Percentiles rank a stretch among this genome's conserved stretches.
These are phyloP conservation scores for Polylopha cassiicola DNA, from an alignment of 2,888 invertebrate genomes.

Conservation along the genomic window DNA sequence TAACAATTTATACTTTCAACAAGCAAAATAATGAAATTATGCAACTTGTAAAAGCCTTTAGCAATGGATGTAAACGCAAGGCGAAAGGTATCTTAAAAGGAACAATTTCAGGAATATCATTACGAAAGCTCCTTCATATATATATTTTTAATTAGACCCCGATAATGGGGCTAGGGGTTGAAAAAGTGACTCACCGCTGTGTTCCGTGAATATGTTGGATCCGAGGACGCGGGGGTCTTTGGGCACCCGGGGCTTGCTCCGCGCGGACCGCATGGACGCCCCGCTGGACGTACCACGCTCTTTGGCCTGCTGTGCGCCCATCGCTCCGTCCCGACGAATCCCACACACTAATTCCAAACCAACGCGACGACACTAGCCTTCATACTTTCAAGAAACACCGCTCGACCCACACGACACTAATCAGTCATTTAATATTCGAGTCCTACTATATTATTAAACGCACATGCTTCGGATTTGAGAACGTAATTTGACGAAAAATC, in stretches of 20 bases:
- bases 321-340: conserved; percentile 52
- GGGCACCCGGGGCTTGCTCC: conserved; percentile 84
- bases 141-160: conserved; percentile 8
- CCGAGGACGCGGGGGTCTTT: conserved; percentile 91
- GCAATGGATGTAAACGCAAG: no score
- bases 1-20: no score
- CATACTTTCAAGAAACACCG: conserved; percentile 31
- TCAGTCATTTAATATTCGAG: conserved; percentile 13
- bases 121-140: background rate
- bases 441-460: conserved; percentile 22
- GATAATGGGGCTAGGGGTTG: conserved; percentile 6
- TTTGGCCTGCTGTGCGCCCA: conserved; percentile 97
- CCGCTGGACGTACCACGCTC: conserved; percentile 87
- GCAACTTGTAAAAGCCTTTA: no score
- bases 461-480: conserved; percentile 29
- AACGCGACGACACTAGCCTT: conserved; percentile 42
- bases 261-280: conserved; percentile 84
- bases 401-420: conserved; percentile 7
- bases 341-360: conserved; percentile 49
- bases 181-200: conserved; percentile 85
- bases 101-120: background rate
- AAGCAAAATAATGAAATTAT: no score
- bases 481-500: conserved; percentile 33
- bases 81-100: no score
- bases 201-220: conserved; percentile 95